Evolutionary conservation across 2,113 vertebrate genomes (phyloP).

Genomic region (Salvelinus sp.): DNA sequence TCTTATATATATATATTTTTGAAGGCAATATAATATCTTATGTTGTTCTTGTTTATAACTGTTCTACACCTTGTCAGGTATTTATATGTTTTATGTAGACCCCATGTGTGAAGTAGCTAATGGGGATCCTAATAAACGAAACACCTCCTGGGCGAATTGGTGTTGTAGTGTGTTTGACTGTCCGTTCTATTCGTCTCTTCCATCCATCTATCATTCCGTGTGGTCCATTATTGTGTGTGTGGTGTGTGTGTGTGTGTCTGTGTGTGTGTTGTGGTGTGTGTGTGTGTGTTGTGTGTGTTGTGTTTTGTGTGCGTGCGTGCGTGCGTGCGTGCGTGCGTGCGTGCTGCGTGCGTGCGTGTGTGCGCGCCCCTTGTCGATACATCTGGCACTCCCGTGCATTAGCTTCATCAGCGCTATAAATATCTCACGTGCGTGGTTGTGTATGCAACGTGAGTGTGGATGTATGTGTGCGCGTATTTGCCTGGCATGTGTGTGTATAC

Average conservation of each 20-base stretch:
- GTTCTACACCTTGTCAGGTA: too few species aligned
- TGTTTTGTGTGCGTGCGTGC: not conserved
- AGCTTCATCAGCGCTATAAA: constrained; percentile 37
- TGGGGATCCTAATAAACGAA: too few species aligned
- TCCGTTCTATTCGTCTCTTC: too few species aligned
- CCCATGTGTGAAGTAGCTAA: too few species aligned
- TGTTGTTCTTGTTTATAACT: too few species aligned
- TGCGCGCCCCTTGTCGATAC: not conserved
- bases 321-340: too few species aligned
- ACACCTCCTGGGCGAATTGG: too few species aligned
- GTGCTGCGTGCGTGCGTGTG: not conserved
- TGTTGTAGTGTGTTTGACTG: too few species aligned
- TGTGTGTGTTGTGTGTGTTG: constrained; percentile 6
- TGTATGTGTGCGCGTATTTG: not conserved
- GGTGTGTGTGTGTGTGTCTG: constrained; percentile 12
- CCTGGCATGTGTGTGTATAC: not conserved
- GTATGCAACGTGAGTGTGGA: not conserved
- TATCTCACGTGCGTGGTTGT: constrained; percentile 16
- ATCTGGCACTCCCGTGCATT: constrained; percentile 41
- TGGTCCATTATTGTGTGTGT: not conserved
- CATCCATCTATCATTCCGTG: too few species aligned
- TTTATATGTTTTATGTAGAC: too few species aligned
- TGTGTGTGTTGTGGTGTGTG: constrained; percentile 11
- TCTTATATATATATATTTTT: too few species aligned
- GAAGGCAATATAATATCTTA: too few species aligned